Base-by-base conservation (phyloP, 2,888 invertebrate genomes). In the Alitta virens region DNA sequence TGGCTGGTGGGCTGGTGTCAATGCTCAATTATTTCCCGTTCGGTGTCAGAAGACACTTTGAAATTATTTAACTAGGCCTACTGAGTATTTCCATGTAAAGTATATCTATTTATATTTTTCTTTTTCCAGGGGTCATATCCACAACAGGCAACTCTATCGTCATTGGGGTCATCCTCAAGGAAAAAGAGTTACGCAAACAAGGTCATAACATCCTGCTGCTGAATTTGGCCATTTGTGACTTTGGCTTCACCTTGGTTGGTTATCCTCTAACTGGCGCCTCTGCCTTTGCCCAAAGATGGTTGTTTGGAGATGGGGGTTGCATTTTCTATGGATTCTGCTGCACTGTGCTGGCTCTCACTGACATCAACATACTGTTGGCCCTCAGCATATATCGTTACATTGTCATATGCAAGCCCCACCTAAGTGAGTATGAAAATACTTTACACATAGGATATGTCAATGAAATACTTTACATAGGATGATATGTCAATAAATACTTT, bases 361-460 rank as follows among this genome's bases (percentile, higher is more conserved):
- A 53, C 33, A 68, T 72, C 57, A 63, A 67, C 24, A 66, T 68
- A 1, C 62, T 72, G 42, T 64, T 68, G 27, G 56, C 64, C 18
- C 61, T 72, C 42, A 65, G 66, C 27, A 52, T 69, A 50, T 66
- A 63, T 56, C 56, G 72, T 57, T 72, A 69, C 55, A 61, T 71
- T 50, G 61, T 68, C 51, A 63, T 72, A 46, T 68, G 68, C 53
- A 66, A 63, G 40, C 69, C 68, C 5, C 63, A 66, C 7, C 50
- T 64, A 26, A 50, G 71, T 71, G 40, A 63, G 71, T 67, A 25
- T 33, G n/a, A n/a, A n/a, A n/a, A n/a, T n/a, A n/a, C n/a, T n/a
- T n/a, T n/a, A n/a, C n/a, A n/a, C n/a, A n/a, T n/a, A n/a, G n/a
- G n/a, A n/a, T n/a, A n/a, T n/a, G n/a, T n/a, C n/a, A n/a, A n/a